Conservation (phyloP, 2,797 vertebrate species). For the Macrochelys suwanniensis region DNA sequence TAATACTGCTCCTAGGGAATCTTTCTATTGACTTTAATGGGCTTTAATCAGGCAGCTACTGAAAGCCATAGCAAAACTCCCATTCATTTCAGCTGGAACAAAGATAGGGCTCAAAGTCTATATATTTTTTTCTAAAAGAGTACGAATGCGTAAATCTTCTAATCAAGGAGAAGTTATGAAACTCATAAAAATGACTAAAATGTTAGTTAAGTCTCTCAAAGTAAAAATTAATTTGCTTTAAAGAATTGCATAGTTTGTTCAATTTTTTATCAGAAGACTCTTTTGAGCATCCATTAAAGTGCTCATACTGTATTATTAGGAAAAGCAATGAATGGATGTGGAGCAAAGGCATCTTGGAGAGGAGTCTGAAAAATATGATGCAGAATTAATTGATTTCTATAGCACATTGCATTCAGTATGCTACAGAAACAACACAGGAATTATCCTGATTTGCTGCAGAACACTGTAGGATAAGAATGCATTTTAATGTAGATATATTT, state of each 20-base stretch:
- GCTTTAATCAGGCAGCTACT: conserved; percentile 1
- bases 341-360: not conserved
- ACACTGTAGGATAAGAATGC: not conserved
- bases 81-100: not conserved
- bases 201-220: not conserved
- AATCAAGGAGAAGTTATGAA: not conserved
- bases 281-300: not conserved
- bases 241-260: not conserved
- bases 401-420: rapidly evolving
- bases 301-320: not conserved
- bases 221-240: not conserved
- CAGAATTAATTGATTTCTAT: rapidly evolving
- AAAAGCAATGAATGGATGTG: not conserved
- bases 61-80: conserved; percentile 23
- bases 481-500: not conserved
- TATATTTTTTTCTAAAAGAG: not conserved
- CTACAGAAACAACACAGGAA: not conserved
- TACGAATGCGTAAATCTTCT: not conserved
- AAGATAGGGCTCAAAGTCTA: conserved; percentile 11
- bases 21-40: conserved; percentile 14
- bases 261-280: not conserved
- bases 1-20: conserved; percentile 34
- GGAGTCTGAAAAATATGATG: not conserved
- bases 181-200: conserved; percentile 25
- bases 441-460: not conserved